Base-by-base conservation (phyloP, 2,113 vertebrate species). In the Trichechus manatus region DNA sequence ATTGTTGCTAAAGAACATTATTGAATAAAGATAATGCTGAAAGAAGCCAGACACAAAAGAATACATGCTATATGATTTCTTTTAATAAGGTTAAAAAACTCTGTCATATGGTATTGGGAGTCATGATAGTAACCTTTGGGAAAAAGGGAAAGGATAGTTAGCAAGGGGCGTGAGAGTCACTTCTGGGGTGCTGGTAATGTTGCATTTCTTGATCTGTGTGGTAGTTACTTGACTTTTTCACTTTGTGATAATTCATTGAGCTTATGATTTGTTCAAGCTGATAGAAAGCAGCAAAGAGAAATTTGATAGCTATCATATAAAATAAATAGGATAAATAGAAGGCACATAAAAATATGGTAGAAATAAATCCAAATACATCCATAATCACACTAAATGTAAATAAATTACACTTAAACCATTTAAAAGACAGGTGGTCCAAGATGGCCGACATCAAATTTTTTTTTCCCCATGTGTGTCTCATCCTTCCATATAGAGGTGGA, bases 271-370 rank as follows among this genome's bases (percentile, higher is more conserved):
- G 70, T 15, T 90, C 25, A 87, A 33, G 64, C 13, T 85, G 79
- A 89, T 93, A 82, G 72, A 94, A 81, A 95, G 29, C 61, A 86
- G 75, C 17, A 86, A 93, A 83, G 63, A 77, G 92, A 96, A 93
- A 64, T 78, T 3, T 91, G 44, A 78, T 89, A 80, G 88, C 64
- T 96, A 47, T 79, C 39, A 50, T 47, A 85, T 44, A 89, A 93
- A 80, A n/a, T 70, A 66, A 92, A 29, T 56, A 36, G 44, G 36
- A 83, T 70, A 74, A 77, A 84, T 91, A 70, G n/a, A 80, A 92
- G 36, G 77, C 23, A 88, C n/a, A 81, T 86, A 74, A 95, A 56
- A 91, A 90, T 25, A 63, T 78, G 42, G 11, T 59, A 94, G 42
- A 93, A 91, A 85, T 88, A 84, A 93, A 77, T 93, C 44, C 17